Conservation (phyloP, 2,888 invertebrate species). For the Dermolepida albohirtum region DNA sequence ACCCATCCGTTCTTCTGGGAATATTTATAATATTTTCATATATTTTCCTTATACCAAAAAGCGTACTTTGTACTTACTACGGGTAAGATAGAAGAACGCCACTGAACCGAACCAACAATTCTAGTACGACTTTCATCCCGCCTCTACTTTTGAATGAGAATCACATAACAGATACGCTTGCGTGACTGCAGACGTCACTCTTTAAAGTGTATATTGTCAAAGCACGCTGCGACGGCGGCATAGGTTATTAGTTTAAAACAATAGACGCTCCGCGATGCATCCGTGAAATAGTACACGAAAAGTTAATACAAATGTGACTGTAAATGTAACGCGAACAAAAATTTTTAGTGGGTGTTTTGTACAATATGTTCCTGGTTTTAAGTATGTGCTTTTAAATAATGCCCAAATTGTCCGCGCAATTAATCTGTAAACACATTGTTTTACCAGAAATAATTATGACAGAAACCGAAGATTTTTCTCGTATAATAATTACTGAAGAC, state of each 20-base stretch:
- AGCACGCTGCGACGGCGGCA: constrained; percentile 22
- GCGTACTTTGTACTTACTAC: background rate
- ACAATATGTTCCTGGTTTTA: too few species aligned
- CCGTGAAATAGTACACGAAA: background rate
- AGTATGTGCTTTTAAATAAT: constrained; percentile 30
- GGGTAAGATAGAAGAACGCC: constrained; percentile 3
- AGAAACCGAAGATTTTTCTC: constrained; percentile 10
- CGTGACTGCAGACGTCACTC: constrained; percentile 47
- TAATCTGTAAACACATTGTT: constrained; percentile 46
- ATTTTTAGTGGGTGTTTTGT: too few species aligned
- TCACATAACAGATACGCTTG: constrained; percentile 45
- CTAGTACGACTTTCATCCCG: constrained; percentile 21
- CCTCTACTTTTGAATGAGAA: constrained; percentile 28
- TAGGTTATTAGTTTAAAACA: constrained; percentile 28
- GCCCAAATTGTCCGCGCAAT: constrained; percentile 44
- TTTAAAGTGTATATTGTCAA: constrained; percentile 46
- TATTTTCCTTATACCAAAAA: too few species aligned
- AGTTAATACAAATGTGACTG: background rate
- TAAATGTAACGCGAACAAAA: background rate
- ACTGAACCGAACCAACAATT: background rate
- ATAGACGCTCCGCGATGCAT: constrained; percentile 21
- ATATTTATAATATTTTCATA: too few species aligned
- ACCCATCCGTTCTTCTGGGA: too few species aligned
- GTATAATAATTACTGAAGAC: constrained; percentile 9
- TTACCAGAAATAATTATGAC: constrained; percentile 54